Percentiles rank a stretch among this genome's conserved stretches.
These are phyloP conservation scores for Nymphicus hollandicus DNA, from an alignment of 2,113 vertebrate species.

Conservation along the genomic window DNA sequence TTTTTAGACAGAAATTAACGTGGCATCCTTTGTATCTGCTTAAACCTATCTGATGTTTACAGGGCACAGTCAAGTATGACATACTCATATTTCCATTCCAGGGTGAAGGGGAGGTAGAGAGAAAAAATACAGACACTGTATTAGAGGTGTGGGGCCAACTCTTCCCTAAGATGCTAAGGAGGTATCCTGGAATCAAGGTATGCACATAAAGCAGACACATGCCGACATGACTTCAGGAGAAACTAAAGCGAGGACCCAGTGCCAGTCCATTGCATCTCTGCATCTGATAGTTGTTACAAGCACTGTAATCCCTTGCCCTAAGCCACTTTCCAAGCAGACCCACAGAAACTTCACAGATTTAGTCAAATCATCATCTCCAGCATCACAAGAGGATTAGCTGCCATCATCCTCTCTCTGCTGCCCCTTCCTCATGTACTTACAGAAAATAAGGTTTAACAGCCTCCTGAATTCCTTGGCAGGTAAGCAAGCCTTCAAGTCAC, in stretches of 20 bases:
- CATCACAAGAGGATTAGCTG: conserved; percentile 18
- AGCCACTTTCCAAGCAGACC: not conserved
- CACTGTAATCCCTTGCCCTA: not conserved
- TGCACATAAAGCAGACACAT: not conserved
- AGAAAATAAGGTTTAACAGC: not conserved
- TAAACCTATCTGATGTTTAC: not conserved
- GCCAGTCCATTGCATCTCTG: not conserved
- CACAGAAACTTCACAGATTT: not conserved
- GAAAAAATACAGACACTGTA: not conserved
- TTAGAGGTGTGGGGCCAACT: not conserved
- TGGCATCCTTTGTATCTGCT: not conserved
- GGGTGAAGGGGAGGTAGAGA: not conserved
- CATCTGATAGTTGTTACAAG: not conserved
- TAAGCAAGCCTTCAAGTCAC: not conserved
- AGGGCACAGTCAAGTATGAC: not conserved
- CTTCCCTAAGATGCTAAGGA: not conserved
- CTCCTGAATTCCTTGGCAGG: not conserved
- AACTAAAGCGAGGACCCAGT: not conserved
- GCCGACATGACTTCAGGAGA: not conserved
- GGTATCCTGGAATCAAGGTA: not conserved
- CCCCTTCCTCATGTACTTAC: not conserved
- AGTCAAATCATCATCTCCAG: not conserved
- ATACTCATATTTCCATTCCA: not conserved
- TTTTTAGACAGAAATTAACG: not conserved
- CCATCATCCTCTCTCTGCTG: not conserved